Evolutionary conservation across 2,888 invertebrate species (phyloP), one percentile per base, ranked within the genome.

Genomic region (Pristionchus fissidentatus): DNA sequence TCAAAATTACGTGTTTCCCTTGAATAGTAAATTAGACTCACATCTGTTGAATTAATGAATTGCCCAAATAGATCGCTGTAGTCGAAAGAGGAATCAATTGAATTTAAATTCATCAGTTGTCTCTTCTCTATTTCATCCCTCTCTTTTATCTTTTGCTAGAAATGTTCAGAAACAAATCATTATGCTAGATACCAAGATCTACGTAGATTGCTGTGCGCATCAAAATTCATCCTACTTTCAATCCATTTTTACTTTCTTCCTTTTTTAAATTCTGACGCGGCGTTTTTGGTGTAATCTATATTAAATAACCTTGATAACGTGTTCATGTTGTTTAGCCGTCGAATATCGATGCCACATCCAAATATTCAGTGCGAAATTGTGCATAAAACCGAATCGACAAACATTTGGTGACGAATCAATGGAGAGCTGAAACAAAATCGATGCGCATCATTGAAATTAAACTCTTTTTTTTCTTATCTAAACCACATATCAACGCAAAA

Each of bases 371-470:
- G 80, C 80, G 7, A 60, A 43, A 1, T n/a, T 41, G 46, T 80
- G 80, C 80, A 80, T 80, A 29, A 80, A 80, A 1, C 80, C 80
- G 62, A 80, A 80, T 19, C 62, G 57, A n/a, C 80, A 80, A 13
- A 80, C 43, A 41, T 80, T 80, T 5, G 19, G 57, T 3, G 80
- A 80, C 5, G 80, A 79, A 10, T 55, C 41, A 26, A 79, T 57
- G n/a, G 29, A 38, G 0, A 79, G 29, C 79, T 79, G 79, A 1
- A 55, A 79, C 35, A 19, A 29, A 57, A 29, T 41, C 32, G 1
- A 8, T 60, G 60, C n/a, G n/a, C 15, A 57, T 22, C 19, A 15
- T 13, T 60, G 1, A 1, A 32, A 32, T 60, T 2, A 32, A n/a
- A 29, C 32, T 29, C 32, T 29, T 4, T 57, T 8, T 57, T 57